These are phyloP conservation scores for Urophycis tenuis DNA, from an alignment of 2,797 vertebrate genomes.

Conservation along the genomic window DNA sequence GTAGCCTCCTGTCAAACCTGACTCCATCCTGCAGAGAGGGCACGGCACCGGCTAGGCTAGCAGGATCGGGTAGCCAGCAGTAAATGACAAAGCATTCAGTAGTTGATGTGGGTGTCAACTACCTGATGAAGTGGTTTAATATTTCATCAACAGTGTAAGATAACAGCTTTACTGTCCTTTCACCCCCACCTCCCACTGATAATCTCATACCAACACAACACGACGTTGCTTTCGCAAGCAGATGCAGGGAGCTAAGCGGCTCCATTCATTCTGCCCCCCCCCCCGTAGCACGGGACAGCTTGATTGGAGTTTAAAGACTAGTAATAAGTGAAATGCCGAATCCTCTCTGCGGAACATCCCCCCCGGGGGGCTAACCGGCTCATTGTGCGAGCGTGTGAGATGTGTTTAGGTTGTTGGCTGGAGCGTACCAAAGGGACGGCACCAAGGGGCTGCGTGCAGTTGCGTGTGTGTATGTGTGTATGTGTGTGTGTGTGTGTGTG, in stretches of 20 bases:
- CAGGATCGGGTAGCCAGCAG: not conserved
- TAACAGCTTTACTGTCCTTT: not conserved
- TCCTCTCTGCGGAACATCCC: slow-evolving; percentile 15
- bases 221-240: slow-evolving; percentile 44
- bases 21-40: slow-evolving; percentile 16
- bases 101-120: not conserved
- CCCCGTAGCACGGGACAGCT: slow-evolving; percentile 45
- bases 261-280: slow-evolving; percentile 55
- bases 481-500: too few species aligned
- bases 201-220: not conserved
- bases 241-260: slow-evolving; percentile 47
- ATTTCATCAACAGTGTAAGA: not conserved
- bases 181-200: too few species aligned
- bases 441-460: too few species aligned
- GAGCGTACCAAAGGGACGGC: too few species aligned
- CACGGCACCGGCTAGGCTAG: not conserved
- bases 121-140: not conserved
- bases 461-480: too few species aligned
- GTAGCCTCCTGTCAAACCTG: slow-evolving; percentile 28
- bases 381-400: not conserved
- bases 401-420: slow-evolving; percentile 1
- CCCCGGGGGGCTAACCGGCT: too few species aligned
- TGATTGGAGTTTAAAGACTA: slow-evolving; percentile 58
- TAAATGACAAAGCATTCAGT: not conserved
- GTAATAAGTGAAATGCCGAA: slow-evolving; percentile 43